Percentiles rank a stretch among this genome's conserved stretches.
Conservation (phyloP, 1,140 invertebrate species). For the Drosophila busckii region DNA sequence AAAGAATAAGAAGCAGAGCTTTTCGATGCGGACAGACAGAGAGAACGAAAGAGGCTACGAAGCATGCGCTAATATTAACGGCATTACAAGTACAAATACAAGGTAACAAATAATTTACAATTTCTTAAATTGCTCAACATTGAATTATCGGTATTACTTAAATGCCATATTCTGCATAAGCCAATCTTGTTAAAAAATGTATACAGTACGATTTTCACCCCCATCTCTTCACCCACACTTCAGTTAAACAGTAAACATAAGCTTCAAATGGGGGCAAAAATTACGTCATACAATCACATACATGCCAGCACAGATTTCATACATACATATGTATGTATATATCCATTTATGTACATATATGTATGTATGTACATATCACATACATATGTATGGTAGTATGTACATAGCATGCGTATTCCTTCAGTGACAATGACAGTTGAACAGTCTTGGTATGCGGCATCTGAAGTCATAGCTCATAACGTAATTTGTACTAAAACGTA, state of each 20-base stretch:
- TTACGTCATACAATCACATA: slow-evolving; percentile 24
- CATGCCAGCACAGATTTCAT: slow-evolving; percentile 6
- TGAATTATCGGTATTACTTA: too few relatives aligned
- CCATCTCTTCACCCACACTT: not conserved
- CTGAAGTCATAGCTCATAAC: slow-evolving; percentile 9
- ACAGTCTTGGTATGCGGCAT: too few relatives aligned
- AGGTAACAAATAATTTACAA: too few relatives aligned
- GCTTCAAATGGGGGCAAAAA: slow-evolving; percentile 2
- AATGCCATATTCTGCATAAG: too few relatives aligned
- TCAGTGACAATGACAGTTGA: too few relatives aligned
- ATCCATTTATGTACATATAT: not conserved
- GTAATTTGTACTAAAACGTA: slow-evolving; percentile 9
- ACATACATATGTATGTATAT: not conserved
- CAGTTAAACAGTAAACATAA: too few relatives aligned
- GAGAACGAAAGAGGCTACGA: too few relatives aligned
- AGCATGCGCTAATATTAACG: too few relatives aligned
- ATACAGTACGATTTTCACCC: not conserved
- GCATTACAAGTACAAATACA: too few relatives aligned
- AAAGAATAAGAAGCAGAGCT: too few relatives aligned
- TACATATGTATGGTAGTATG: not conserved
- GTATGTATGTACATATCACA: not conserved
- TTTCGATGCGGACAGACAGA: too few relatives aligned
- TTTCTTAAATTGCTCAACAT: too few relatives aligned
- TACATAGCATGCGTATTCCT: not conserved
- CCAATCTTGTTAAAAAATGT: not conserved